phyloP scores from a whole-genome alignment of 2,797 vertebrate species.

The Gallirallus australis region DNA sequence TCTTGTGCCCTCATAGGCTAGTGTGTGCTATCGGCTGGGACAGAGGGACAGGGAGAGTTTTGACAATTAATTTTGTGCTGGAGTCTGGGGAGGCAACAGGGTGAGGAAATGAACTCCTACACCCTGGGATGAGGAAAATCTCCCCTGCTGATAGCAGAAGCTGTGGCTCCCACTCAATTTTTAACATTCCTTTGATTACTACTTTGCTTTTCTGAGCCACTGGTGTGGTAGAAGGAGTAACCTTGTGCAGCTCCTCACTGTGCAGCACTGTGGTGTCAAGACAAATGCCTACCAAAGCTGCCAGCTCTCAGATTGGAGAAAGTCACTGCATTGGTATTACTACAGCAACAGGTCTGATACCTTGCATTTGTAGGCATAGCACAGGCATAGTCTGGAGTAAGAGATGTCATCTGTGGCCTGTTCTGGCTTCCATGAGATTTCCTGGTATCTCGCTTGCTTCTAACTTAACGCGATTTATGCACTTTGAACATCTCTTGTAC shows the following conservation, averaged over 20 bases:
- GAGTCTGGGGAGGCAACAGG: neutral
- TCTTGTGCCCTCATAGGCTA: neutral
- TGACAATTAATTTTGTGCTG: neutral
- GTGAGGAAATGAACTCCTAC: neutral
- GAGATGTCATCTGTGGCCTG: neutral
- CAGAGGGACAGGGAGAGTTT: neutral
- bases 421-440: neutral
- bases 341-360: neutral
- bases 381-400: neutral
- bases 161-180: neutral
- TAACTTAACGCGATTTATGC: neutral
- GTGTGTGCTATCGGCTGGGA: neutral
- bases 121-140: neutral
- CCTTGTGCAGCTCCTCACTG: neutral
- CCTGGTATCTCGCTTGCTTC: neutral
- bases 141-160: neutral
- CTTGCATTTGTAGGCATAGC: neutral
- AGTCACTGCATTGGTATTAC: neutral
- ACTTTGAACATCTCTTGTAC: neutral
- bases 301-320: neutral
- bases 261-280: neutral
- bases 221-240: neutral
- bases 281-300: neutral
- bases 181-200: neutral
- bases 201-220: neutral